A percentile compares a stretch with the other conserved stretches of the same genome.
phyloP scores from a whole-genome alignment of 1,140 invertebrate species.

The Geopemphigus sp. region DNA sequence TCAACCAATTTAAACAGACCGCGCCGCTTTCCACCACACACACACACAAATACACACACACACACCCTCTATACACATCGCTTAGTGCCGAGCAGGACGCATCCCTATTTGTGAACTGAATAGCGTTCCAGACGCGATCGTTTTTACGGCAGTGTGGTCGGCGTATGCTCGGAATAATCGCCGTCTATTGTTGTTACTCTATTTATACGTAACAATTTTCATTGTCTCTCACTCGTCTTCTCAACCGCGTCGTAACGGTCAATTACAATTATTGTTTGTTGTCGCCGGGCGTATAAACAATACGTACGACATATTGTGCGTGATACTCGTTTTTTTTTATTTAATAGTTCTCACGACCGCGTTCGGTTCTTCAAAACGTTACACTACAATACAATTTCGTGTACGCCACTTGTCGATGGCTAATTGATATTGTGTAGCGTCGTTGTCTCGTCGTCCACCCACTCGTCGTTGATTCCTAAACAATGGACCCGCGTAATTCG shows the following conservation, averaged over 20 bases:
- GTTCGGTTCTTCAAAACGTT: background rate
- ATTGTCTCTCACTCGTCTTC: background rate
- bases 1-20: no score
- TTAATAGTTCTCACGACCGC: background rate
- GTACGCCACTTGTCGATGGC: background rate
- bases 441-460: background rate
- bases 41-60: no score
- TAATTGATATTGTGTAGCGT: background rate
- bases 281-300: background rate
- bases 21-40: no score
- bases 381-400: background rate
- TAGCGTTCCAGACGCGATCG: no score
- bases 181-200: no score
- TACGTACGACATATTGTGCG: background rate
- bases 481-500: slow-evolving; percentile 20
- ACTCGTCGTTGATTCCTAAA: slow-evolving; percentile 4
- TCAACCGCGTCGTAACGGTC: background rate
- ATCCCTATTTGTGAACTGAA: no score
- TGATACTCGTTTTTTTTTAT: no score
- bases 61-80: no score
- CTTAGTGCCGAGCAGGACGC: no score
- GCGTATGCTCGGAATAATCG: no score
- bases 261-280: background rate
- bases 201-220: no score
- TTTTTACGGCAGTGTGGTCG: no score